Evolutionary conservation across 2,888 invertebrate species (phyloP).

Genomic region (Cerceris rybyensis): DNA sequence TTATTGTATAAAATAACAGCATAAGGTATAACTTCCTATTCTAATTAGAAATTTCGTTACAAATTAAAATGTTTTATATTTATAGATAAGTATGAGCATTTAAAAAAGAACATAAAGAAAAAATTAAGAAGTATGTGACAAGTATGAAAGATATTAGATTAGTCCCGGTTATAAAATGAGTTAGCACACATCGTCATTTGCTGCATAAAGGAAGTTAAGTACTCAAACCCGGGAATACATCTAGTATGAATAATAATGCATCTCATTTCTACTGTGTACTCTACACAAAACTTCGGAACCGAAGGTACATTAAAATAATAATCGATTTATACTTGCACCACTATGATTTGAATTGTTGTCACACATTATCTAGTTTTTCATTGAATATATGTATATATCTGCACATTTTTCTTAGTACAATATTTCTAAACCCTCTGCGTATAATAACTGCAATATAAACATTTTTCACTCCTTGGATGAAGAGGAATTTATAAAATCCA

Average conservation of each 20-base stretch:
- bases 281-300: too few species aligned
- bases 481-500: slow-evolving; percentile 75
- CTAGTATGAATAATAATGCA: too few species aligned
- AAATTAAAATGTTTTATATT: not conserved
- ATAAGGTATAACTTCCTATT: slow-evolving; percentile 13
- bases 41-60: not conserved
- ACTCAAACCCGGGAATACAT: too few species aligned
- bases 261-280: too few species aligned
- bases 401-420: slow-evolving; percentile 64
- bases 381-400: slow-evolving; percentile 37
- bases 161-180: too few species aligned
- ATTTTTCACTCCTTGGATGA: slow-evolving; percentile 68
- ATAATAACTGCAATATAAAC: slow-evolving; percentile 75
- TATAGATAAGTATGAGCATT: not conserved
- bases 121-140: too few species aligned
- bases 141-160: too few species aligned
- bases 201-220: too few species aligned
- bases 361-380: slow-evolving; percentile 53
- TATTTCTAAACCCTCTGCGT: slow-evolving; percentile 70
- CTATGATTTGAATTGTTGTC: slow-evolving; percentile 12
- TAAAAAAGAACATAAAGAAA: slow-evolving; percentile 7
- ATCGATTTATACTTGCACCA: not conserved
- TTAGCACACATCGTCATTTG: too few species aligned
- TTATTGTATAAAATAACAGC: slow-evolving; percentile 10
- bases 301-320: slow-evolving; percentile 8